Percentiles rank a stretch among this genome's conserved stretches.
phyloP scores from a whole-genome alignment of 92 coral and sea anemone genomes.

The Heliopora coerulea region DNA sequence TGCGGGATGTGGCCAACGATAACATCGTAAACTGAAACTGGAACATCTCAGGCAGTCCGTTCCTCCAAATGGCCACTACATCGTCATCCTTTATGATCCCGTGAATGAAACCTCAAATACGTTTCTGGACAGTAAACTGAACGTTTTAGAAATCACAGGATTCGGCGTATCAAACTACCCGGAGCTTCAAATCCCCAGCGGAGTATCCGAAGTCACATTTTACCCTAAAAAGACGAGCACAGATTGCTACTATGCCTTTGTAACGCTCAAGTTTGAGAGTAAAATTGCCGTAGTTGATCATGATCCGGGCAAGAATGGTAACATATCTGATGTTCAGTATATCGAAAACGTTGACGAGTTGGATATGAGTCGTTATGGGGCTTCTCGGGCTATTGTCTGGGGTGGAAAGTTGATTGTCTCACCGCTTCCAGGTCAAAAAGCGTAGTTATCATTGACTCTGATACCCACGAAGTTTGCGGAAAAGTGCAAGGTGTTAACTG shows the following conservation, averaged over 20 bases:
- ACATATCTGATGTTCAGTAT: constrained; percentile 1
- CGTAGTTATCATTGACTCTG: constrained; percentile 50
- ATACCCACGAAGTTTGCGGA: constrained; percentile 42
- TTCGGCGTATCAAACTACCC: background rate
- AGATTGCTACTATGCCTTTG: constrained; percentile 10
- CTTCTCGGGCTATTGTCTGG: constrained; percentile 18
- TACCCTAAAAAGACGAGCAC: constrained; percentile 11
- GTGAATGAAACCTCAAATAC: too few species aligned
- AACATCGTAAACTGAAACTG: constrained; percentile 20
- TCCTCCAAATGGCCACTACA: constrained; percentile 52
- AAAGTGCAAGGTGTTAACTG: constrained; percentile 45
- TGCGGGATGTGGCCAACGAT: background rate
- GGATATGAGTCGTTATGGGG: constrained; percentile 15
- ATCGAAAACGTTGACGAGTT: constrained; percentile 23
- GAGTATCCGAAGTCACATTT: constrained; percentile 47
- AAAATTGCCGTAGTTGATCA: constrained; percentile 58
- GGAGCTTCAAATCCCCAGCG: constrained; percentile 42
- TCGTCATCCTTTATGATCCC: constrained; percentile 36
- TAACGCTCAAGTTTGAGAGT: constrained; percentile 33
- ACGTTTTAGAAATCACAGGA: constrained; percentile 27
- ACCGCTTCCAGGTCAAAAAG: constrained; percentile 52
- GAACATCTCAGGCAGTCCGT: constrained; percentile 44
- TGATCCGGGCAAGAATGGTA: constrained; percentile 13
- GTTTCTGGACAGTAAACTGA: constrained; percentile 41
- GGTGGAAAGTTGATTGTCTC: constrained; percentile 52